These are phyloP conservation scores for Monochamus alternatus DNA, from an alignment of 2,888 invertebrate species.

Conservation along the genomic window DNA sequence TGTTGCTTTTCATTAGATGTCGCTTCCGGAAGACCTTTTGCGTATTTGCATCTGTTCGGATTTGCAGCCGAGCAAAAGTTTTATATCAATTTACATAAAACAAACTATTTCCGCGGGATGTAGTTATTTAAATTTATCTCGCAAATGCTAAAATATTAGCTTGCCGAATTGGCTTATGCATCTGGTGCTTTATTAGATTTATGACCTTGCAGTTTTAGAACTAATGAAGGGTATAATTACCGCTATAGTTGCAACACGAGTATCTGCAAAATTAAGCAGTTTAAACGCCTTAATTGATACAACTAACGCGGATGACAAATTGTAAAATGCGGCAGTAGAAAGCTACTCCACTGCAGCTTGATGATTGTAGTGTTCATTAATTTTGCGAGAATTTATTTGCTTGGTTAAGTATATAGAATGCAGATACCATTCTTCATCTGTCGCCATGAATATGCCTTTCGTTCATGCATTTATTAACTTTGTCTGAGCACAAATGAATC, in stretches of 20 bases:
- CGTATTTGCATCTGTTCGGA: conserved; percentile 49
- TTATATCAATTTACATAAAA: conserved; percentile 44
- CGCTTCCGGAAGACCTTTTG: background rate
- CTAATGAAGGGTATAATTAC: conserved; percentile 21
- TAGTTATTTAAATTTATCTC: conserved; percentile 14
- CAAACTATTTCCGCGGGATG: conserved; percentile 11
- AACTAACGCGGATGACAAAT: no score
- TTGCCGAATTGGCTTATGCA: conserved; percentile 19
- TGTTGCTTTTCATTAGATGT: conserved; percentile 32
- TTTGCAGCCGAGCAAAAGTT: conserved; percentile 29
- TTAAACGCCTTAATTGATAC: no score
- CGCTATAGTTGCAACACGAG: background rate
- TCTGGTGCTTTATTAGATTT: conserved; percentile 25
- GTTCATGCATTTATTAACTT: no score
- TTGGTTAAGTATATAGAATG: no score
- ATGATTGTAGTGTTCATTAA: background rate
- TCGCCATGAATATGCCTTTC: no score
- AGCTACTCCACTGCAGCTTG: no score
- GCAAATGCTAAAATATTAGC: conserved; percentile 31
- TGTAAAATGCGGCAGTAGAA: no score
- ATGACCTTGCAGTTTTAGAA: background rate
- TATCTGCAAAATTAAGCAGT: no score
- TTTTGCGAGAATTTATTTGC: background rate
- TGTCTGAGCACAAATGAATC: no score
- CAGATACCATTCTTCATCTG: no score